Evolutionary conservation across 92 coral and sea anemone genomes (phyloP).

Genomic region (Porites lobata): DNA sequence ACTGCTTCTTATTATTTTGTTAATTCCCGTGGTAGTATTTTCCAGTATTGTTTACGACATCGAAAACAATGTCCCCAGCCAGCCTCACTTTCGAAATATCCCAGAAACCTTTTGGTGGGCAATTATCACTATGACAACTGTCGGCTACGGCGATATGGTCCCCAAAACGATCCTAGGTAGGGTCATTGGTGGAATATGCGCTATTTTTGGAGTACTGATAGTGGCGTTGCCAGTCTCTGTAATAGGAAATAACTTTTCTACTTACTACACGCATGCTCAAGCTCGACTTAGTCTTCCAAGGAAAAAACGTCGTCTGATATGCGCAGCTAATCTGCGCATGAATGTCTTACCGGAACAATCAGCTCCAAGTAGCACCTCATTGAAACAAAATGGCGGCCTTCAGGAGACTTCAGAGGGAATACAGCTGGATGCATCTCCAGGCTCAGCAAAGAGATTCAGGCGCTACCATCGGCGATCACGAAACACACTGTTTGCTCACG

Average conservation of each 20-base stretch:
- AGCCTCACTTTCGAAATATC: slow-evolving; percentile 80
- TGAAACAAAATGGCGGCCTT: background rate
- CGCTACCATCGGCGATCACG: slow-evolving; percentile 84
- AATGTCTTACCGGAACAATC: slow-evolving; percentile 74
- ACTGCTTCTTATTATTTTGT: slow-evolving; percentile 79
- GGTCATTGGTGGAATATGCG: slow-evolving; percentile 91
- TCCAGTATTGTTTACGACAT: slow-evolving; percentile 88
- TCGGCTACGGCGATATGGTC: slow-evolving; percentile 95
- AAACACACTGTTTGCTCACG: slow-evolving; percentile 85
- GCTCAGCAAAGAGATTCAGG: slow-evolving; percentile 58
- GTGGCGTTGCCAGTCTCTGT: slow-evolving; percentile 99
- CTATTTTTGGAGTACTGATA: slow-evolving; percentile 95
- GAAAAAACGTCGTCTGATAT: slow-evolving; percentile 87
- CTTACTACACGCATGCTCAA: slow-evolving; percentile 97
- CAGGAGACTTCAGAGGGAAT: slow-evolving; percentile 11
- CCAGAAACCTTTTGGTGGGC: slow-evolving; percentile 99
- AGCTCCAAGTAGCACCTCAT: slow-evolving; percentile 59
- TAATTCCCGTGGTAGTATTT: slow-evolving; percentile 92
- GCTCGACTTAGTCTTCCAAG: slow-evolving; percentile 96
- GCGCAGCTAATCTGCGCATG: slow-evolving; percentile 74
- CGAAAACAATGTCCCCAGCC: slow-evolving; percentile 43
- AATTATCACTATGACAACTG: slow-evolving; percentile 98
- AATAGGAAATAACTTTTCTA: slow-evolving; percentile 95
- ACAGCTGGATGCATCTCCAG: slow-evolving; percentile 19
- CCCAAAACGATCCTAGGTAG: slow-evolving; percentile 82